These are phyloP conservation scores for Schizopygopsis malacanthus DNA, from an alignment of 2,797 vertebrate genomes.

Conservation along the genomic window DNA sequence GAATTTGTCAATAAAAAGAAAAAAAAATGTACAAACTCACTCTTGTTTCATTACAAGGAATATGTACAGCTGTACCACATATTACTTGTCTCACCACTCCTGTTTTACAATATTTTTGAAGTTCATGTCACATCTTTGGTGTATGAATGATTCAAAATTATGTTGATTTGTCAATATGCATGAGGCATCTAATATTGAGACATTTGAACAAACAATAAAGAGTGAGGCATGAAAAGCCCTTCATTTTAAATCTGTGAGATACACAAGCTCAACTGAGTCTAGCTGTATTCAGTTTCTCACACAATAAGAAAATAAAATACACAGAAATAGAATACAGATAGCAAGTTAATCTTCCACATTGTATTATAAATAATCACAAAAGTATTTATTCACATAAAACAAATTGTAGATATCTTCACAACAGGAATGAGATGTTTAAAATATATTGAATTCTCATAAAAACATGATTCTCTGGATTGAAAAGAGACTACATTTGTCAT, in stretches of 20 bases:
- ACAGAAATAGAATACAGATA: background rate
- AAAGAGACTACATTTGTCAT: slow-evolving; percentile 39
- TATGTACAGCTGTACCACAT: background rate
- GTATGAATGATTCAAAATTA: slow-evolving; percentile 54
- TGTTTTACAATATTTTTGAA: slow-evolving; percentile 33
- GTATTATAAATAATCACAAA: slow-evolving; percentile 51
- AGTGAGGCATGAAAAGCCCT: slow-evolving; percentile 44
- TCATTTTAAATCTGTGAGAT: slow-evolving; percentile 30
- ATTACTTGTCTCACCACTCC: background rate
- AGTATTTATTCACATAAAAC: slow-evolving; percentile 42
- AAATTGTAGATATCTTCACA: slow-evolving; percentile 15
- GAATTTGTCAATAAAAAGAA: slow-evolving; percentile 44
- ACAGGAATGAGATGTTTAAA: slow-evolving; percentile 38
- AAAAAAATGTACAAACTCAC: background rate
- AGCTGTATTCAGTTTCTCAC: background rate
- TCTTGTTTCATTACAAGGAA: slow-evolving; percentile 19
- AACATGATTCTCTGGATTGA: slow-evolving; percentile 41
- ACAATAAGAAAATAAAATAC: slow-evolving; percentile 1
- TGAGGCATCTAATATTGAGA: slow-evolving; percentile 29
- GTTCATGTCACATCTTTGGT: slow-evolving; percentile 64
- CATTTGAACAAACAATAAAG: slow-evolving; percentile 9
- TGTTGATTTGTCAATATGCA: slow-evolving; percentile 24
- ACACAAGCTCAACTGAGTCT: background rate
- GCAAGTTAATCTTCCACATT: background rate
- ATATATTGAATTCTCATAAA: slow-evolving; percentile 40